Evolutionary conservation across 1,140 invertebrate species (phyloP).

Genomic region (Holotrichia oblita): DNA sequence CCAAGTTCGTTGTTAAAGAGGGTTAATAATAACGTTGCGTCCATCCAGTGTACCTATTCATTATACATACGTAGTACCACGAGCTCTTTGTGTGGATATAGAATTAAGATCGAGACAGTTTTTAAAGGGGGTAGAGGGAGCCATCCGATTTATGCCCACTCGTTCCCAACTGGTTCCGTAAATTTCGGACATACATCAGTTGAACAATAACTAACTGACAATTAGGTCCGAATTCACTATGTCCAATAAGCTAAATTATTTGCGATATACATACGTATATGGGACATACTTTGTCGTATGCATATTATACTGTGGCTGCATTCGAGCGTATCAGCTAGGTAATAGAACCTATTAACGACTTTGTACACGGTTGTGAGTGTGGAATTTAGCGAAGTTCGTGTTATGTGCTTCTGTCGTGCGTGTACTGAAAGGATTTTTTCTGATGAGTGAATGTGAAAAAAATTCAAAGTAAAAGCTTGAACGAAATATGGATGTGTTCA

Average conservation of each 20-base stretch:
- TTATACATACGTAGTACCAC: not conserved
- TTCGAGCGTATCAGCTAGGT: not conserved
- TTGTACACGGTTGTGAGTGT: not conserved
- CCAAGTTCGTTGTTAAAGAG: slow-evolving; percentile 17
- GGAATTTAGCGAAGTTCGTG: not conserved
- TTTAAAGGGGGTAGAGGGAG: slow-evolving; percentile 39
- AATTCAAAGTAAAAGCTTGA: not conserved
- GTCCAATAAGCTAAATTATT: slow-evolving; percentile 16
- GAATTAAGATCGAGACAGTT: slow-evolving; percentile 43
- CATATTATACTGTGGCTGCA: not conserved
- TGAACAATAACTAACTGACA: slow-evolving; percentile 40
- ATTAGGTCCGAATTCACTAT: slow-evolving; percentile 32
- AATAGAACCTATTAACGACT: slow-evolving; percentile 11
- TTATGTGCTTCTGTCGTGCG: not conserved
- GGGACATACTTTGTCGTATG: slow-evolving; percentile 2
- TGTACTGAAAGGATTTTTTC: not conserved
- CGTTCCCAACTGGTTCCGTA: slow-evolving; percentile 38
- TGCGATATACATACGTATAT: not conserved
- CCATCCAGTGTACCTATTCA: slow-evolving; percentile 42
- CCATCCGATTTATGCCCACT: slow-evolving; percentile 43
- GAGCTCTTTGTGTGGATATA: slow-evolving; percentile 14
- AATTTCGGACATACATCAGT: slow-evolving; percentile 43
- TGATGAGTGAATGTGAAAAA: not conserved
- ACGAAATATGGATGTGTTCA: not conserved
- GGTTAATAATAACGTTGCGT: slow-evolving; percentile 38